These are phyloP conservation scores for Coranthus polyacanthus DNA, from an alignment of 2,797 vertebrate species.

Conservation along the genomic window DNA sequence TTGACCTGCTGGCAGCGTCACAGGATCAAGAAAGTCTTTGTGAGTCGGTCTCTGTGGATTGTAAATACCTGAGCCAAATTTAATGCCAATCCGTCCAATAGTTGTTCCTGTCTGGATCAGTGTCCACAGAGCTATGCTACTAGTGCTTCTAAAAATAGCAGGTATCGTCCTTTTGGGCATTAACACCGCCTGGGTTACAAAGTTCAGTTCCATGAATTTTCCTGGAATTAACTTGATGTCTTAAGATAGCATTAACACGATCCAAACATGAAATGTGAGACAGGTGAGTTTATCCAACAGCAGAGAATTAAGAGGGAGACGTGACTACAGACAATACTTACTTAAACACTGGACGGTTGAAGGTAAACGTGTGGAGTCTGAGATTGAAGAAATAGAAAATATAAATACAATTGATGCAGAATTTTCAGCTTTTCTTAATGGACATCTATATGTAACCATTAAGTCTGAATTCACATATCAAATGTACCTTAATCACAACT, in stretches of 20 bases:
- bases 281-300: conserved; percentile 12
- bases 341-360: not conserved
- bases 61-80: not conserved
- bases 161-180: conserved; percentile 11
- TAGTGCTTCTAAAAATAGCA: conserved; percentile 44
- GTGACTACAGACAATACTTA: not conserved
- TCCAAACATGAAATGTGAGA: conserved; percentile 39
- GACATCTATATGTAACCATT: no score
- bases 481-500: no score
- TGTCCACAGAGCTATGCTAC: conserved; percentile 7
- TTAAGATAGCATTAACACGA: conserved; percentile 47
- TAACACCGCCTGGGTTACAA: conserved; percentile 41
- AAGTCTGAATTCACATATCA: no score
- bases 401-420: no score
- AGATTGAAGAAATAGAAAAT: no score
- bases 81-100: not conserved
- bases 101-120: conserved; percentile 13
- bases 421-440: no score
- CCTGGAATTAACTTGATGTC: conserved; percentile 47
- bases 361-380: not conserved
- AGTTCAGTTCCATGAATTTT: conserved; percentile 41
- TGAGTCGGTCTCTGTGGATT: not conserved
- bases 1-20: conserved; percentile 15
- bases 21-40: not conserved
- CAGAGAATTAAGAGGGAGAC: not conserved